phyloP scores from a whole-genome alignment of 2,797 vertebrate species.

The Austrolebias charrua region DNA sequence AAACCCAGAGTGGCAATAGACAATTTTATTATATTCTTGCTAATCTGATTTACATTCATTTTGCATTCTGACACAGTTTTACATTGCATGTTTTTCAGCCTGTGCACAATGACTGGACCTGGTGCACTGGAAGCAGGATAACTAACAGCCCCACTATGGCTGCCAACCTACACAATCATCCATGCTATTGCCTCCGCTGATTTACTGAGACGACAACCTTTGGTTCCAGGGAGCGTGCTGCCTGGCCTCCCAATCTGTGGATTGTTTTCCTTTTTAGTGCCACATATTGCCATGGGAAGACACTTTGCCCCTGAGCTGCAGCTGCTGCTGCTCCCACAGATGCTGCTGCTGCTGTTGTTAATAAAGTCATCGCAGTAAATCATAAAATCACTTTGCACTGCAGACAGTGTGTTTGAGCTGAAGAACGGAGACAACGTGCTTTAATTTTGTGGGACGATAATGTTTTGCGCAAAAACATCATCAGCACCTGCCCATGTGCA shows the following conservation, averaged over 20 bases:
- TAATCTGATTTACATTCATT: conserved; percentile 4
- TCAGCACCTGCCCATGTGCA: no score
- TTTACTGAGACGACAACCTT: conserved; percentile 71
- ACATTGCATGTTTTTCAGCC: conserved; percentile 36
- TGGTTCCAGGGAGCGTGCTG: conserved; percentile 42
- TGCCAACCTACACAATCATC: conserved; percentile 60
- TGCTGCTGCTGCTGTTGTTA: conserved; percentile 20
- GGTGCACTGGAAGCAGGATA: conserved; percentile 48
- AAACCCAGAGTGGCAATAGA: conserved; percentile 7
- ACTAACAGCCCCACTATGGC: conserved; percentile 61
- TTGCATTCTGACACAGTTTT: conserved; percentile 15
- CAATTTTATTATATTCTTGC: conserved; percentile 14
- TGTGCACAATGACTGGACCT: conserved; percentile 47
- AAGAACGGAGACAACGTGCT: not conserved
- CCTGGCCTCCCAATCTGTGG: conserved; percentile 50
- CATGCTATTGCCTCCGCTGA: conserved; percentile 56
- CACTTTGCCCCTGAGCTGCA: conserved; percentile 34
- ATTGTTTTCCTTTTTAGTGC: conserved; percentile 60
- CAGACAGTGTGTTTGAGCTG: not conserved
- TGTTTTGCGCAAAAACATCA: no score
- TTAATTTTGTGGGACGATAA: conserved; percentile 11
- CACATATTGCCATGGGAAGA: conserved; percentile 49
- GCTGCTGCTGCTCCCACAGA: conserved; percentile 13
- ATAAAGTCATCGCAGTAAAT: conserved; percentile 44
- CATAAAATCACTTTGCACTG: conserved; percentile 14